phyloP scores from a whole-genome alignment of 2,797 vertebrate species.

The Smutsia gigantea region DNA sequence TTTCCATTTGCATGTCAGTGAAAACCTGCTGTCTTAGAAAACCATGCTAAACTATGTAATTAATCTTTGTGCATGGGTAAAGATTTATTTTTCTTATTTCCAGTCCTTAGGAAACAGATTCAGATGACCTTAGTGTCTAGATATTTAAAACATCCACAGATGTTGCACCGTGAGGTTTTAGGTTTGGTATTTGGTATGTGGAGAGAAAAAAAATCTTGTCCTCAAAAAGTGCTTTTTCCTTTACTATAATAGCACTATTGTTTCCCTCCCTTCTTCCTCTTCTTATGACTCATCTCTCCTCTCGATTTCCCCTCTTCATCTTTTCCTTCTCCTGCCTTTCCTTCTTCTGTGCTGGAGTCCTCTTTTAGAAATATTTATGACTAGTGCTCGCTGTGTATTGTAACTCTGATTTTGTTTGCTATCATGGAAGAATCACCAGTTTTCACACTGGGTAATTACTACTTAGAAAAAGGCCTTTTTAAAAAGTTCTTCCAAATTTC shows the following conservation, averaged over 20 bases:
- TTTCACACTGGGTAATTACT: background rate
- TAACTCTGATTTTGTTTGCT: background rate
- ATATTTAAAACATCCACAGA: slow-evolving; percentile 21
- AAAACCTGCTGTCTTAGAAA: slow-evolving; percentile 65
- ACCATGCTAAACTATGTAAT: slow-evolving; percentile 51
- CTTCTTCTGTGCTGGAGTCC: background rate
- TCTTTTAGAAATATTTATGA: slow-evolving; percentile 9
- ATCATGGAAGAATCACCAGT: background rate
- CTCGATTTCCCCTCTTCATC: no score
- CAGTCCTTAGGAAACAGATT: slow-evolving; percentile 48
- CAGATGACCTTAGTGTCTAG: slow-evolving; percentile 5
- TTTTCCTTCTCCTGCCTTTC: background rate
- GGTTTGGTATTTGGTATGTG: background rate
- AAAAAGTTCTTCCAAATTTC: slow-evolving; percentile 19
- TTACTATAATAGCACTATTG: background rate
- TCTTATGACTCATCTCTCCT: background rate
- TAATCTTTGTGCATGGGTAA: slow-evolving; percentile 41
- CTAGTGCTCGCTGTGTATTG: background rate
- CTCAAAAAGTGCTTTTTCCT: background rate
- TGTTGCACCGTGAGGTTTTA: background rate
- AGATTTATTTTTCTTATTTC: slow-evolving; percentile 63
- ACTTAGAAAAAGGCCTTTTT: background rate
- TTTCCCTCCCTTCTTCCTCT: background rate
- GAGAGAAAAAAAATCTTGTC: background rate
- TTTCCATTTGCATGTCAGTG: slow-evolving; percentile 69